Conservation (phyloP, 2,888 invertebrate species). For the Hyppa rectilinea region DNA sequence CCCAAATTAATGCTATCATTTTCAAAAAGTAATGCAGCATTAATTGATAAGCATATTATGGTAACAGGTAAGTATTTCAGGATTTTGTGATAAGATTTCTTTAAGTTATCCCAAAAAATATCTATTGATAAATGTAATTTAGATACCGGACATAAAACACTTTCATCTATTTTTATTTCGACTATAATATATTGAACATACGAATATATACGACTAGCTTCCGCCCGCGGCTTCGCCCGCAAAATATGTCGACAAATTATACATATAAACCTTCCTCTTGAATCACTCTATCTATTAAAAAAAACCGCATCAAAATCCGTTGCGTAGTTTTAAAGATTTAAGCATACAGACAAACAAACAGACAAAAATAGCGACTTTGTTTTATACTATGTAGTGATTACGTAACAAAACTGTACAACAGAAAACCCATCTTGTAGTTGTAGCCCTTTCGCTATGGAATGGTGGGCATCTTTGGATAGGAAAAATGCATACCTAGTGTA, state of each 20-base stretch:
- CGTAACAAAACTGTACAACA: not conserved
- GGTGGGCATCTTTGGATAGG: not conserved
- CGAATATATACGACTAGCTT: not conserved
- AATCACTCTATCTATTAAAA: too few species aligned
- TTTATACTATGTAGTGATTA: too few species aligned
- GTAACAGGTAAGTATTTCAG: not conserved
- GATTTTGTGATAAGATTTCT: slow-evolving; percentile 16
- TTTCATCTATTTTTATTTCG: slow-evolving; percentile 16
- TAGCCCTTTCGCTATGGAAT: not conserved
- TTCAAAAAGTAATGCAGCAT: not conserved
- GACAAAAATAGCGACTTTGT: too few species aligned
- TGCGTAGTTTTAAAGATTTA: too few species aligned
- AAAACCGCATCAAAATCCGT: too few species aligned
- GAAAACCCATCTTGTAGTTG: not conserved
- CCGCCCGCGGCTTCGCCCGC: too few species aligned
- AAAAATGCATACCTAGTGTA: not conserved
- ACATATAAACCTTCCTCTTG: too few species aligned
- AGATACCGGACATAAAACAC: not conserved
- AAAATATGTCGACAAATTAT: too few species aligned
- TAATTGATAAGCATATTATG: not conserved
- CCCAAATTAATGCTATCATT: not conserved
- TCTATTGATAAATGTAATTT: not conserved
- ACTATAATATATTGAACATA: not conserved
- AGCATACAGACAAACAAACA: too few species aligned
- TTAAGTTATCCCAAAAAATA: slow-evolving; percentile 11